A percentile compares a stretch with the other conserved stretches of the same genome.
Conservation (phyloP, 2,113 vertebrate species). For the Hypocryptadius cinnamomeus region DNA sequence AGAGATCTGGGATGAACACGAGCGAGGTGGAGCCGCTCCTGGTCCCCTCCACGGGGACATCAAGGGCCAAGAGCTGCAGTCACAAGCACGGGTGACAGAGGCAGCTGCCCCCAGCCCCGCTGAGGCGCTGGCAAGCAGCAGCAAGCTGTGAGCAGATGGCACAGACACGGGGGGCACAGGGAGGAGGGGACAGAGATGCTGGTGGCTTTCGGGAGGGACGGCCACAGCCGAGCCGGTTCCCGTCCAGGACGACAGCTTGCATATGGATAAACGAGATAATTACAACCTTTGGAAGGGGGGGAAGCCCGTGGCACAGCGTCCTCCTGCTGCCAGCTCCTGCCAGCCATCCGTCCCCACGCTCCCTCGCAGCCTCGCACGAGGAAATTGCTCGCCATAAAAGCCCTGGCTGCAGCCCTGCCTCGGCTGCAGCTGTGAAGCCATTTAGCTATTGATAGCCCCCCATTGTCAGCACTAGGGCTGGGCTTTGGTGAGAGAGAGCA, state of each 20-base stretch:
- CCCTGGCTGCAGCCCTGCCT: background rate
- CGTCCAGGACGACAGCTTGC: constrained; percentile 28
- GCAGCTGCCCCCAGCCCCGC: background rate
- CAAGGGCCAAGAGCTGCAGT: accelerated
- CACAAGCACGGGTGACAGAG: background rate
- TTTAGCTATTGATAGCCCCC: constrained; percentile 30
- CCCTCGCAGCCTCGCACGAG: background rate
- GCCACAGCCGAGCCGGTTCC: background rate
- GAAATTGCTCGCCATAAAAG: background rate
- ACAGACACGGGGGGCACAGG: background rate
- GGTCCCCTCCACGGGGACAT: background rate
- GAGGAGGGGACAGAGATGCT: background rate
- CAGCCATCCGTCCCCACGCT: background rate
- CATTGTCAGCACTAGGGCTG: background rate
- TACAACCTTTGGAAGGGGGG: background rate
- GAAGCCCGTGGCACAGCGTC: background rate
- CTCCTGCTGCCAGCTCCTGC: constrained; percentile 25
- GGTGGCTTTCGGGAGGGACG: background rate
- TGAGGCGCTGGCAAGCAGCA: background rate
- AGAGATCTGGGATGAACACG: accelerated
- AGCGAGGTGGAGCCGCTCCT: accelerated
- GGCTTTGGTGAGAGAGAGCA: background rate
- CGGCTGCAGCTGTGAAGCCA: constrained; percentile 16
- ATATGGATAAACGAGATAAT: constrained; percentile 35
- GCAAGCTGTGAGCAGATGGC: constrained; percentile 37